phyloP scores from a whole-genome alignment of 2,797 vertebrate species.

The Chiloscyllium punctatum region DNA sequence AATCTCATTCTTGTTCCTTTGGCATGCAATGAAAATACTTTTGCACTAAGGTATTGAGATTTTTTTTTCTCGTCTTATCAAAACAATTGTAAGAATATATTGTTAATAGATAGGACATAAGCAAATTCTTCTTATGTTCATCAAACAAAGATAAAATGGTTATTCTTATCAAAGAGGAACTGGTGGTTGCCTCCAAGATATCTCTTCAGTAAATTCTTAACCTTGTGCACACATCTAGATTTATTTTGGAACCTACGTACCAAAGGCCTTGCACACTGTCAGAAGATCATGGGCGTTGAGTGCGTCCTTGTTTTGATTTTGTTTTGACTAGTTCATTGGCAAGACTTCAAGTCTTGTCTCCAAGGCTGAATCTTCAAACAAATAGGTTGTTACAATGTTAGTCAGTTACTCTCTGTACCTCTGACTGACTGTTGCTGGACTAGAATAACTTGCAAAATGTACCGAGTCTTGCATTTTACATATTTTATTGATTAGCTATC shows the following conservation, averaged over 20 bases:
- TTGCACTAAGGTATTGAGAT: background rate
- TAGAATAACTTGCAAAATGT: background rate
- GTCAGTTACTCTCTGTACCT: background rate
- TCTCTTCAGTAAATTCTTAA: background rate
- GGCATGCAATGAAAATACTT: too few relatives aligned
- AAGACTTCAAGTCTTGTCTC: background rate
- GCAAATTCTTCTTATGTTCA: background rate
- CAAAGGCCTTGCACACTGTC: background rate
- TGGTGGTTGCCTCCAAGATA: background rate
- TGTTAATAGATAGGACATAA: background rate
- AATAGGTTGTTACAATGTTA: background rate
- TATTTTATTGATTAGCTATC: background rate
- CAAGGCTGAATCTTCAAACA: background rate
- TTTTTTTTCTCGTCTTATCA: background rate
- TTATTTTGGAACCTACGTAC: background rate
- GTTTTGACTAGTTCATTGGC: constrained; percentile 4
- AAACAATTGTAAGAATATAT: background rate
- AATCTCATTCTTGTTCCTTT: background rate
- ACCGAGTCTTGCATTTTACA: background rate
- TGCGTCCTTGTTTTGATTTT: background rate
- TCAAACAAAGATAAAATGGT: too few relatives aligned
- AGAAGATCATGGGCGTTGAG: background rate
- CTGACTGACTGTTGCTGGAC: background rate
- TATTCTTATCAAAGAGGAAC: background rate
- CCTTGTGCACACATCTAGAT: background rate